Base-by-base conservation (phyloP, 2,888 invertebrate species). In the Aplocera efformata region DNA sequence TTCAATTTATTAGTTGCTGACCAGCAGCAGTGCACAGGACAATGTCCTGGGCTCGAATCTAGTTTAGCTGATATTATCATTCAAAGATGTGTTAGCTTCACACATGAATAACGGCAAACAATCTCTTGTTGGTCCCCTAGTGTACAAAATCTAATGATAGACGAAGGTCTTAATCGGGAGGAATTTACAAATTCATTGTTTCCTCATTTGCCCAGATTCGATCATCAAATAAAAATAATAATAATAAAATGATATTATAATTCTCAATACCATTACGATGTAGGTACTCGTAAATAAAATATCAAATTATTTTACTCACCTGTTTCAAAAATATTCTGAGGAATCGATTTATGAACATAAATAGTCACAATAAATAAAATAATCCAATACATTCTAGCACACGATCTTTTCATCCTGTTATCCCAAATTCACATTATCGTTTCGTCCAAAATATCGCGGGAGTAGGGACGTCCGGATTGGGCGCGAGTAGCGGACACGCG, bases 401-500 rank as follows among this genome's bases (percentile, higher is more conserved):
- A 37, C 33, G 40, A 42, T 42, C 33, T 31, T 46, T 49, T 32
- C 36, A 17, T 32, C 10, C 29, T 30, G 38, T 28, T 44, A 42
- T 42, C 11, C 28, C 47, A 48, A 50, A 55, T 52, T 42, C 56
- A 49, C 60, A 63, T 65, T 63, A 67, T 61, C 62, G 66, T 63
- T 54, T 53, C 56, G 58, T 64, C 63, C 63, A 62, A 73, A 70
- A 65, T 69, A 63, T 62, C 65, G 57, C 63, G 58, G 61, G 65
- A 65, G 64, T 68, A 65, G 64, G 68, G 72, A 76, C 69, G 69
- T 66, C 71, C 65, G 64, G 73, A 69, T 65, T 67, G 67, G 64
- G 72, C 69, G 72, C 58, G 61, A 65, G 61, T 59, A 74, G 72
- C 82, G 86, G 86, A 85, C 86, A 81, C 83, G 81, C 84, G 74